Base-by-base conservation (phyloP, 2,888 invertebrate genomes). In the Cerastis leucographa region DNA sequence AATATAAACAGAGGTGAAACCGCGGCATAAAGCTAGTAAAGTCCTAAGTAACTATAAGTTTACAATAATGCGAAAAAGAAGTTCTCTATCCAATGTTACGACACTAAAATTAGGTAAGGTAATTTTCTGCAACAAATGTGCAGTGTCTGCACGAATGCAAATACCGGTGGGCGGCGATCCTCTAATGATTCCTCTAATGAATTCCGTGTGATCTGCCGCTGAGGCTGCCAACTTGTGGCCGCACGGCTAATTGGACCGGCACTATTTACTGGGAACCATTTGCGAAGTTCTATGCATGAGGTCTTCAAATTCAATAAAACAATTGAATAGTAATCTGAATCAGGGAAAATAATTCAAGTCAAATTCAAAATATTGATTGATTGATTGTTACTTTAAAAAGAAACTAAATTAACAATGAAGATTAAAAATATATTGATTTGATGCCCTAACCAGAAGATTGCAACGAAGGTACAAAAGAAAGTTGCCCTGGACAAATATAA, bases 141-240 rank as follows among this genome's bases (percentile, higher is more conserved):
- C 7, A 44, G 66, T 46, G 14, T 49, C n/a, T 17, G n/a, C 46
- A 22, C 17, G 64, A 29, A 73, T 77, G 74, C 67, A 76, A 69
- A 71, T 76, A n/a, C 46, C 9, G 11, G 44, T 69, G n/a, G 17
- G 14, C 61, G 65, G 19, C 61, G 29, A 74, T 35, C 35, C 35
- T 35, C 35, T 35, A 35, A 35, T 35, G 35, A 3, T 78, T 56
- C 70, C 70, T 81, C 67, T 81, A 78, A 84, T 84, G 25, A 78
- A 80, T 74, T 84, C 74, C 25, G 56, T 76, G 61, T 81, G 66
- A 84, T 78, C 71, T 72, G 64, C 40, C 25, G 22, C 61, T 73
- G 73, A n/a, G 40, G 66, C 64, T 22, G 25, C 51, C 25, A n/a
- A 40, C 29, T 66, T 67, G 65, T 29, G 42, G 70, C 62, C 44